Evolutionary conservation across 2,797 vertebrate species (phyloP).

Genomic region (Acrossocheilus fasciatus): DNA sequence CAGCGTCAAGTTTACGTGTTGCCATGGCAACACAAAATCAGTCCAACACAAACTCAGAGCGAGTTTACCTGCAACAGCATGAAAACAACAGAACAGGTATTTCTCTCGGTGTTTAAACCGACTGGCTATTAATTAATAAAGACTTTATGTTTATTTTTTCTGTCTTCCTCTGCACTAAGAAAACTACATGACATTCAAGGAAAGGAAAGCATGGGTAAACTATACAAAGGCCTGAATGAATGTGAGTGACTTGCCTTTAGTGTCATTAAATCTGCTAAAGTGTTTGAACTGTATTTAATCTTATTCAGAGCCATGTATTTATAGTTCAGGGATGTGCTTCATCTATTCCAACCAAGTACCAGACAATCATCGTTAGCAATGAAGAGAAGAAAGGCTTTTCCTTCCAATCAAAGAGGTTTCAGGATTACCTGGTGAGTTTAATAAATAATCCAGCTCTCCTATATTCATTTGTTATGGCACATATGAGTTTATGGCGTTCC

Average conservation of each 20-base stretch:
- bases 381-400: constrained; percentile 76
- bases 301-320: neutral
- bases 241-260: constrained; percentile 56
- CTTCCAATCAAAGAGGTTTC: constrained; percentile 78
- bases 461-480: neutral
- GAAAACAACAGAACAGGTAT: neutral
- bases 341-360: constrained; percentile 73
- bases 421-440: constrained; percentile 67
- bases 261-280: neutral
- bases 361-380: constrained; percentile 60
- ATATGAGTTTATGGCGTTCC: neutral
- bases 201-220: constrained; percentile 48
- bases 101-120: neutral
- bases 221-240: constrained; percentile 44
- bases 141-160: neutral
- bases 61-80: neutral
- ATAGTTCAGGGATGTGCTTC: constrained; percentile 55
- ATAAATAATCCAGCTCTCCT: neutral
- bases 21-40: constrained; percentile 58
- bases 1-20: constrained; percentile 35
- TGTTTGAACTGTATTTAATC: neutral
- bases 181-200: neutral
- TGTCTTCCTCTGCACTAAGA: neutral
- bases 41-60: neutral
- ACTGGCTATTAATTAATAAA: neutral